Evolutionary conservation across 2,797 vertebrate species (phyloP).

Genomic region (Myripristis jacobus): DNA sequence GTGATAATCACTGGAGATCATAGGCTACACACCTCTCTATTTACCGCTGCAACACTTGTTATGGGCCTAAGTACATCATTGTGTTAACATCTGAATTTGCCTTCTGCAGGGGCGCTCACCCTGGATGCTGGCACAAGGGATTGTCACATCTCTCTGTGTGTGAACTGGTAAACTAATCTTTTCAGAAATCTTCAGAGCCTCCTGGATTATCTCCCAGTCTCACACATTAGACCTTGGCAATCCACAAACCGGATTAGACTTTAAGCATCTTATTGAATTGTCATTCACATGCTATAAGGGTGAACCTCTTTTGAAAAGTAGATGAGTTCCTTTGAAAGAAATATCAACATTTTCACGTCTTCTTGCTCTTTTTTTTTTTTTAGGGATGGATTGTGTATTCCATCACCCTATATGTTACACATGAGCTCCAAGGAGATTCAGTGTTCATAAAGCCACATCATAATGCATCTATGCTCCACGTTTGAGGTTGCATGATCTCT

Average conservation of each 20-base stretch:
- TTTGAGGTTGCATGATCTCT: constrained; percentile 5
- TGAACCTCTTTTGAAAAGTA: constrained; percentile 15
- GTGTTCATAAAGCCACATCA: constrained; percentile 19
- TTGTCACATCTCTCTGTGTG: constrained; percentile 27
- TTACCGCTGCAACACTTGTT: neutral
- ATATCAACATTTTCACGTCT: constrained; percentile 17
- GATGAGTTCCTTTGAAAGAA: constrained; percentile 32
- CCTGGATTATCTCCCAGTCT: constrained; percentile 51
- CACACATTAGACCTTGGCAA: constrained; percentile 38
- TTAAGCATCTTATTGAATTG: constrained; percentile 64
- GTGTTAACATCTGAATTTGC: neutral
- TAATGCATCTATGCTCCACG: constrained; percentile 1
- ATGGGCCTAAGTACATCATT: neutral
- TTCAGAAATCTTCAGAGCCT: constrained; percentile 19
- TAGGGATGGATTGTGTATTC: neutral
- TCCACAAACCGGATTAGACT: constrained; percentile 63
- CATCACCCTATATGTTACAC: neutral
- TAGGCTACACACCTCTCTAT: neutral
- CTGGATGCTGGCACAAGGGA: constrained; percentile 17
- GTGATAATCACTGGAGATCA: too few species aligned
- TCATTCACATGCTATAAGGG: constrained; percentile 45
- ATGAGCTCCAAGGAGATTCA: constrained; percentile 15
- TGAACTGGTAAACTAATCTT: constrained; percentile 32
- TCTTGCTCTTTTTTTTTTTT: neutral
- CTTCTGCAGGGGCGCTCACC: neutral